A percentile compares a stretch with the other conserved stretches of the same genome.
Evolutionary conservation across 1,140 invertebrate species (phyloP).

Genomic region (Sogatella furcifera): DNA sequence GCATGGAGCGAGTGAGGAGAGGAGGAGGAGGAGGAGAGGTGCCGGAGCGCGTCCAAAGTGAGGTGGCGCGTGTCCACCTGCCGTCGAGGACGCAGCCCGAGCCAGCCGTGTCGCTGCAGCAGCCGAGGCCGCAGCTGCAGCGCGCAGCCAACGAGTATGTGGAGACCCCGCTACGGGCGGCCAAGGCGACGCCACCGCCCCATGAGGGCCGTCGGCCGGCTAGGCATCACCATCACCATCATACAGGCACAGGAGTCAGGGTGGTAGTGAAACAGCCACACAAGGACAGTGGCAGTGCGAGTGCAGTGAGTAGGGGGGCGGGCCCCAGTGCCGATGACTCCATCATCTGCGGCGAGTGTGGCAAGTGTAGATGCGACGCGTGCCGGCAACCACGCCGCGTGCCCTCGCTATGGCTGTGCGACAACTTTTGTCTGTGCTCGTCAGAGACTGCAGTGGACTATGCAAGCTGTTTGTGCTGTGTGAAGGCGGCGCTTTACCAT

Average conservation of each 20-base stretch:
- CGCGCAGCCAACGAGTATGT: conserved; percentile 74
- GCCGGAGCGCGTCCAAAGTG: background rate
- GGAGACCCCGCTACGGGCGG: conserved; percentile 57
- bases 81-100: conserved; percentile 6
- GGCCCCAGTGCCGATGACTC: conserved; percentile 22
- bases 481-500: conserved; percentile 86
- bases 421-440: conserved; percentile 74
- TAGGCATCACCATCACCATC: conserved; percentile 7
- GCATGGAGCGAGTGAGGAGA: conserved; percentile 1
- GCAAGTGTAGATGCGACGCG: conserved; percentile 73
- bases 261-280: conserved; percentile 15
- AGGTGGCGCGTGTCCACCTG: background rate
- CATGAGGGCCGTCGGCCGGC: conserved; percentile 1
- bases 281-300: conserved; percentile 14
- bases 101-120: conserved; percentile 40
- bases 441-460: conserved; percentile 78
- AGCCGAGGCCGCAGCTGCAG: conserved; percentile 64
- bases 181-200: conserved; percentile 22
- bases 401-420: conserved; percentile 79
- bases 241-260: conserved; percentile 10
- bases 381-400: conserved; percentile 73
- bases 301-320: conserved; percentile 18
- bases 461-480: conserved; percentile 84
- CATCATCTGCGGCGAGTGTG: conserved; percentile 76
- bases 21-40: background rate